These are phyloP conservation scores for Frankliniella intonsa DNA, from an alignment of 2,888 invertebrate genomes.

Conservation along the genomic window DNA sequence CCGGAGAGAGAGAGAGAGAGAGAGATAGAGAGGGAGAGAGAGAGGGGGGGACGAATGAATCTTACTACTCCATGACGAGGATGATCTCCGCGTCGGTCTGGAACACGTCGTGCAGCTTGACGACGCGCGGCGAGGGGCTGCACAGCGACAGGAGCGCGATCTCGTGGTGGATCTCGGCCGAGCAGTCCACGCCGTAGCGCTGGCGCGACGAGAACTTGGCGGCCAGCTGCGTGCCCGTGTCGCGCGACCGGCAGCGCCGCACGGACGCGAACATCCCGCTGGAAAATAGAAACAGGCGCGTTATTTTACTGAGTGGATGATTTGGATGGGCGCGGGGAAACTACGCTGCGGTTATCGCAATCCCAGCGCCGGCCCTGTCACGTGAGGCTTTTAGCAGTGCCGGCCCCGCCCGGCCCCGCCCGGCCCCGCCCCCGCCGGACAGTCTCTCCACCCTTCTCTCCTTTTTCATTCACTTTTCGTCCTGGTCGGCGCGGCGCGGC, in stretches of 20 bases:
- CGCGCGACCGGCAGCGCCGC: constrained; percentile 48
- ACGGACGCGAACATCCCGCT: constrained; percentile 57
- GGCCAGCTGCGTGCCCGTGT: constrained; percentile 49
- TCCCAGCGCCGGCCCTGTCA: neutral
- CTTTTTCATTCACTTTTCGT: neutral
- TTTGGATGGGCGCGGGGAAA: too few species aligned
- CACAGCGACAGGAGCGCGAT: constrained; percentile 52
- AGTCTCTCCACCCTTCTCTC: neutral
- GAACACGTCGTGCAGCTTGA: constrained; percentile 53
- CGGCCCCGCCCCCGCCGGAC: neutral
- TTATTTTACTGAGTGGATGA: too few species aligned
- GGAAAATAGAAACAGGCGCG: constrained; percentile 36
- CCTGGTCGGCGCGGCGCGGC: neutral
- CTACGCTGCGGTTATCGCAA: neutral
- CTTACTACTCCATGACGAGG: constrained; percentile 56
- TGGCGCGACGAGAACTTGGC: constrained; percentile 55
- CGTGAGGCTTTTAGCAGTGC: neutral
- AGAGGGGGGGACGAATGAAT: neutral
- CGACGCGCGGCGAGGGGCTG: constrained; percentile 49
- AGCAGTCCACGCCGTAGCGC: constrained; percentile 52
- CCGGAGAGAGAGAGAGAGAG: neutral
- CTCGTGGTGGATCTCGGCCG: constrained; percentile 53
- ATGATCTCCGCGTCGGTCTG: constrained; percentile 52
- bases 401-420: neutral
- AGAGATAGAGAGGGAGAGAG: neutral